phyloP scores from a whole-genome alignment of 2,797 vertebrate species.

The Catostomus latipinnis region DNA sequence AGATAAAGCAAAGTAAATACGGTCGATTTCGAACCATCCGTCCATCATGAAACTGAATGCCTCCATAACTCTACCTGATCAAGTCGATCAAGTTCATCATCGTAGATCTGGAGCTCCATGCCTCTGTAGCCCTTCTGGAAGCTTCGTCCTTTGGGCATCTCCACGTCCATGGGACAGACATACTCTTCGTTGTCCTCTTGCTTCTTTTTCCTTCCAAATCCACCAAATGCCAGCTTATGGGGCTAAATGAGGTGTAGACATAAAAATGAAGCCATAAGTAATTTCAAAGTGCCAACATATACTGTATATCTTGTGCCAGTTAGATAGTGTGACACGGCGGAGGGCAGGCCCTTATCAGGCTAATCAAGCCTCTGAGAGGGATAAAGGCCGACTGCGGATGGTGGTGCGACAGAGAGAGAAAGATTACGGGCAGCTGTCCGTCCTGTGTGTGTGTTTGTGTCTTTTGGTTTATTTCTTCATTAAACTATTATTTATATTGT shows the following conservation, averaged over 20 bases:
- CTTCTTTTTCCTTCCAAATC: constrained; percentile 93
- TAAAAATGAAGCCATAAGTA: not conserved
- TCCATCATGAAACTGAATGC: not conserved
- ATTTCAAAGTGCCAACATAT: not conserved
- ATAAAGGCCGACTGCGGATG: too few relatives aligned
- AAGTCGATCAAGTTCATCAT: constrained; percentile 92
- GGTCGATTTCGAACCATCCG: too few relatives aligned
- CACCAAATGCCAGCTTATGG: constrained; percentile 90
- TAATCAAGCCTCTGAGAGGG: too few relatives aligned
- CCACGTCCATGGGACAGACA: constrained; percentile 96
- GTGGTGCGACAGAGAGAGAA: too few relatives aligned
- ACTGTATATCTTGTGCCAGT: too few relatives aligned
- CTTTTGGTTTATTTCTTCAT: too few relatives aligned
- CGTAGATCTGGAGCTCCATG: constrained; percentile 88
- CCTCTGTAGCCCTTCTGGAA: constrained; percentile 87
- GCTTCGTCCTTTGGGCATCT: constrained; percentile 84
- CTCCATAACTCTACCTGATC: constrained; percentile 84
- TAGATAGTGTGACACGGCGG: too few relatives aligned
- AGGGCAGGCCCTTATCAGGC: too few relatives aligned
- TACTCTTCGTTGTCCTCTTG: constrained; percentile 96
- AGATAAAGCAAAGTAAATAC: too few relatives aligned
- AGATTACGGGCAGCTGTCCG: too few relatives aligned
- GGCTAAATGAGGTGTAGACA: constrained; percentile 73
- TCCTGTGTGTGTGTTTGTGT: too few relatives aligned
- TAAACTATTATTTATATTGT: too few relatives aligned